phyloP scores from a whole-genome alignment of 2,113 vertebrate species.

The Cichladusa arquata region DNA sequence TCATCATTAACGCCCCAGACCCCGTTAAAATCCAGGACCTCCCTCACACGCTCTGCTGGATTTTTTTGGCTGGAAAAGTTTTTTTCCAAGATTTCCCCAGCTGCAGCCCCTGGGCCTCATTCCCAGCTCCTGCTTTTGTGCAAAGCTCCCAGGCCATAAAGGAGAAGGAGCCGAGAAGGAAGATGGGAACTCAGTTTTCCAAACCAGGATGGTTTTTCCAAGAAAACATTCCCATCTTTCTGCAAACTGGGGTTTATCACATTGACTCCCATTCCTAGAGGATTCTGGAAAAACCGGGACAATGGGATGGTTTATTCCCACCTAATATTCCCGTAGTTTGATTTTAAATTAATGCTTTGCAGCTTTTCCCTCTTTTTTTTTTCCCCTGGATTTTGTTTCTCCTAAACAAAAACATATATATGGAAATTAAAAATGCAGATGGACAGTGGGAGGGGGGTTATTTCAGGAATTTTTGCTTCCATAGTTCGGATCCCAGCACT shows the following conservation, averaged over 20 bases:
- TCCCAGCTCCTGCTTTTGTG: neutral
- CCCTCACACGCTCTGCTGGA: neutral
- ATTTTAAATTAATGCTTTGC: neutral
- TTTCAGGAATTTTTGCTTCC: neutral
- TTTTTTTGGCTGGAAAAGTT: neutral
- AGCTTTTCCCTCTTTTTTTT: neutral
- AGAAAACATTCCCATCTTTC: neutral
- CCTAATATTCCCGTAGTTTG: neutral
- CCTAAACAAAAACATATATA: neutral
- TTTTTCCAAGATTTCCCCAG: neutral
- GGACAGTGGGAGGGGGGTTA: fast-evolving
- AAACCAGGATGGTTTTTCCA: neutral
- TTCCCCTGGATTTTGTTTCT: neutral
- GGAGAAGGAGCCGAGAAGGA: neutral
- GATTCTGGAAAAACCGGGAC: neutral
- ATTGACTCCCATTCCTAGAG: neutral
- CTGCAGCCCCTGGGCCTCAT: neutral
- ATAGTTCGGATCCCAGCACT: neutral
- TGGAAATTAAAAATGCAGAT: neutral
- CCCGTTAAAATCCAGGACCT: neutral
- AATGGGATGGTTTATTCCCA: neutral
- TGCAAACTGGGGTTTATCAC: neutral
- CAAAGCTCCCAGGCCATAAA: fast-evolving
- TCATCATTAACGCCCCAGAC: neutral
- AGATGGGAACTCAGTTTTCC: neutral